Evolutionary conservation across 2,888 invertebrate species (phyloP).

Genomic region (Drosophila meridiana): DNA sequence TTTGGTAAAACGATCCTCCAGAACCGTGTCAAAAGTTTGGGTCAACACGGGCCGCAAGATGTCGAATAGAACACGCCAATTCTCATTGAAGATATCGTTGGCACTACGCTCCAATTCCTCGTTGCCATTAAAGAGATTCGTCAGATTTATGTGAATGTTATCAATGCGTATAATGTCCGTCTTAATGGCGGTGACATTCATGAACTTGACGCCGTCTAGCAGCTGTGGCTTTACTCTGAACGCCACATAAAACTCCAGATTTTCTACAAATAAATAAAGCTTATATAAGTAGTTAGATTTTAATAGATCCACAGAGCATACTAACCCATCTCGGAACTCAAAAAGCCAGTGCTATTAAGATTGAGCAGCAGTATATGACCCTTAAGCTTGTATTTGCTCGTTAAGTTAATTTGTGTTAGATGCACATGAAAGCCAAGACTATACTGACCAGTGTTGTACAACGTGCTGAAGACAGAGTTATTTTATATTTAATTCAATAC

Average conservation of each 20-base stretch:
- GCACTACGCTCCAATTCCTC: slow-evolving; percentile 87
- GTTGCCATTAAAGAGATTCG: slow-evolving; percentile 87
- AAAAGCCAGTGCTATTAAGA: slow-evolving; percentile 87
- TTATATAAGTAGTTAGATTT: not conserved
- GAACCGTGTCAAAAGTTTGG: slow-evolving; percentile 89
- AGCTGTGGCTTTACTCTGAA: slow-evolving; percentile 41
- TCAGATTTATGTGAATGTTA: slow-evolving; percentile 88
- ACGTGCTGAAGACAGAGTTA: slow-evolving; percentile 77
- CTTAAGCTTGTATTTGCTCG: slow-evolving; percentile 88
- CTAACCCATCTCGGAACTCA: slow-evolving; percentile 87
- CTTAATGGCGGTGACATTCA: slow-evolving; percentile 88
- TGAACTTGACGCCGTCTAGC: slow-evolving; percentile 84
- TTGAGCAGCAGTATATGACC: slow-evolving; percentile 89
- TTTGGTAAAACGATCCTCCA: slow-evolving; percentile 87
- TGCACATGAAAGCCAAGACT: slow-evolving; percentile 88
- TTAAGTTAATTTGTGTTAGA: slow-evolving; percentile 88
- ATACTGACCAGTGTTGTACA: slow-evolving; percentile 87
- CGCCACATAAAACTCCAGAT: slow-evolving; percentile 50
- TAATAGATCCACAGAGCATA: slow-evolving; percentile 35
- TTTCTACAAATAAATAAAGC: slow-evolving; percentile 34
- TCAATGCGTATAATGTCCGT: slow-evolving; percentile 88
- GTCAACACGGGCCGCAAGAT: slow-evolving; percentile 88
- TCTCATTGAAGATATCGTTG: slow-evolving; percentile 89
- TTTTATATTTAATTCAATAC: not conserved
- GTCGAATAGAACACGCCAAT: slow-evolving; percentile 89